Conservation (phyloP, 2,888 invertebrate genomes). For the Temnothorax ravouxi region DNA sequence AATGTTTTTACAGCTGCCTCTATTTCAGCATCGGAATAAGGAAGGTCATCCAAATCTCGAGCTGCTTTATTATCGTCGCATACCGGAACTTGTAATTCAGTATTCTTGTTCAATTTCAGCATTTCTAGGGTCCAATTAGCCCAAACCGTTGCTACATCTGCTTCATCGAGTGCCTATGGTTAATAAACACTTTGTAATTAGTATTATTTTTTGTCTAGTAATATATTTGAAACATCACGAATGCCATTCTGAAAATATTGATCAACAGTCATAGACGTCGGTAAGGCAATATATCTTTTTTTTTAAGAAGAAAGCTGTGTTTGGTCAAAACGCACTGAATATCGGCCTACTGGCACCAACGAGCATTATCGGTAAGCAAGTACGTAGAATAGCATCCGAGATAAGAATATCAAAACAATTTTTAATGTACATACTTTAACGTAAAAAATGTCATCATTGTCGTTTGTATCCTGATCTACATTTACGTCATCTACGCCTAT, state of each 20-base stretch:
- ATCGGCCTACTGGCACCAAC: too few species aligned
- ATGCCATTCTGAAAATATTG: slow-evolving; percentile 10
- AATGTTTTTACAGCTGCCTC: not conserved
- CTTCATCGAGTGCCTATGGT: slow-evolving; percentile 4
- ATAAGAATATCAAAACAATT: not conserved
- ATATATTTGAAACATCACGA: slow-evolving; percentile 1
- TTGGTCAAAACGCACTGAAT: too few species aligned
- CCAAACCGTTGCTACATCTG: not conserved
- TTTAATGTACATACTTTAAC: slow-evolving; percentile 5
- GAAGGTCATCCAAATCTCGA: not conserved
- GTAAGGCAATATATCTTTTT: not conserved
- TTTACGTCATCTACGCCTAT: not conserved
- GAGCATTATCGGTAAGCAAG: not conserved
- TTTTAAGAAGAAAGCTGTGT: not conserved
- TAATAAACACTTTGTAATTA: slow-evolving; percentile 10
- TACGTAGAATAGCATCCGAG: not conserved
- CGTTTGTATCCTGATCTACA: not conserved
- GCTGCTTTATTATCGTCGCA: not conserved
- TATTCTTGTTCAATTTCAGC: not conserved
- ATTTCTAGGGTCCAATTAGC: not conserved
- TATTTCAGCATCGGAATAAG: slow-evolving; percentile 1
- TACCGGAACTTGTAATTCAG: slow-evolving; percentile 6
- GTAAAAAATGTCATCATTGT: not conserved
- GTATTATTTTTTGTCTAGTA: slow-evolving; percentile 13
- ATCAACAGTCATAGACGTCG: not conserved